Evolutionary conservation across 2,888 invertebrate species (phyloP).

Genomic region (Anticlea derivata): DNA sequence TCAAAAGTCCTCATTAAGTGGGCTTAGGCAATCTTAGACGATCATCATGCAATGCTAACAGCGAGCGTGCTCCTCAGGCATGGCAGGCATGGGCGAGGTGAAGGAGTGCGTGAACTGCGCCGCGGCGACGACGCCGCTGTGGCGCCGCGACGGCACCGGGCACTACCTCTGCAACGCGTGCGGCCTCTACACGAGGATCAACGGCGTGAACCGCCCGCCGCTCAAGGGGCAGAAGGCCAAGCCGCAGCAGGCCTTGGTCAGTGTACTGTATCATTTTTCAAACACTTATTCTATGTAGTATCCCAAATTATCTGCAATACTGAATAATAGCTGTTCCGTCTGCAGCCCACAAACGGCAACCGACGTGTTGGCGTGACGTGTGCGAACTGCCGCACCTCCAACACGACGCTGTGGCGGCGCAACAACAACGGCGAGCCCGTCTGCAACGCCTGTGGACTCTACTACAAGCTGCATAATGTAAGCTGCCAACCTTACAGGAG

Average conservation of each 20-base stretch:
- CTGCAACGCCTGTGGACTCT: constrained; percentile 99
- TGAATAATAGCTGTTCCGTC: no score
- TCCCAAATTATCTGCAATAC: no score
- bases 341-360: constrained; percentile 83
- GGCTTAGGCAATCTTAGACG: no score
- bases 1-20: no score
- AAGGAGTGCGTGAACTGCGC: constrained; percentile 97
- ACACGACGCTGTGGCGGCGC: constrained; percentile 98
- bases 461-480: constrained; percentile 94
- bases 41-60: no score
- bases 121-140: constrained; percentile 96
- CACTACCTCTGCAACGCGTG: constrained; percentile 99
- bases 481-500: constrained; percentile 44
- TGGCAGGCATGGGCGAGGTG: constrained; percentile 84
- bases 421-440: constrained; percentile 98
- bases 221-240: constrained; percentile 87
- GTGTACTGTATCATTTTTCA: constrained; percentile 25
- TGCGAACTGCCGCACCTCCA: constrained; percentile 96
- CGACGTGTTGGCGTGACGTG: constrained; percentile 92
- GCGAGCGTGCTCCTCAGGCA: constrained; percentile 44
- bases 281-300: no score
- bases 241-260: constrained; percentile 83
- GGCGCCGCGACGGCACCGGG: constrained; percentile 99
- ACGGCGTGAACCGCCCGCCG: constrained; percentile 89
- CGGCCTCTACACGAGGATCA: constrained; percentile 93